Evolutionary conservation across 2,888 invertebrate genomes (phyloP).

Genomic region (Callyntrura guangdongensis): DNA sequence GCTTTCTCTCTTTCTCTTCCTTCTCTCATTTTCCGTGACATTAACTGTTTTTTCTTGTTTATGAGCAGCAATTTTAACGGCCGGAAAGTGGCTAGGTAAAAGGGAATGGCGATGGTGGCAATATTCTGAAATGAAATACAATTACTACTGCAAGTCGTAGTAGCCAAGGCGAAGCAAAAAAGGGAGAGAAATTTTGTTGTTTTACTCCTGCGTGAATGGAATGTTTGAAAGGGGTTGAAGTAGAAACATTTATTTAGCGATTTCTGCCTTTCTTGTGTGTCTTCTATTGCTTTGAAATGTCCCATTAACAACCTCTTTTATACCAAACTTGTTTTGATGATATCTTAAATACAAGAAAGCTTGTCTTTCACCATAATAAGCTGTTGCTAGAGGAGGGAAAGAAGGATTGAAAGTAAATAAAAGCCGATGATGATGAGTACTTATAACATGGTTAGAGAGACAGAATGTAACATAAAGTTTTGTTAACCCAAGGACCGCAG

Average conservation of each 20-base stretch:
- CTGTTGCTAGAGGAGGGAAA: no score
- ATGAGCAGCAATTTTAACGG: constrained; percentile 42
- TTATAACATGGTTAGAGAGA: not conserved
- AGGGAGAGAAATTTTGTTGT: not conserved
- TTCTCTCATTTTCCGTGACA: constrained; percentile 60
- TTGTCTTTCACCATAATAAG: not conserved
- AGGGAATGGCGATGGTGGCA: not conserved
- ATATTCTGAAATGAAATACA: not conserved
- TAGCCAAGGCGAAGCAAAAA: not conserved
- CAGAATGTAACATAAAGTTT: not conserved
- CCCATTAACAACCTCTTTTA: constrained; percentile 25
- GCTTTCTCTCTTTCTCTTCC: not conserved
- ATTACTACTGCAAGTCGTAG: not conserved
- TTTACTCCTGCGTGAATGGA: not conserved
- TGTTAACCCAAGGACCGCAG: not conserved
- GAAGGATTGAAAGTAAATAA: not conserved
- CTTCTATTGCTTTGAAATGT: not conserved
- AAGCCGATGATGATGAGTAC: constrained; percentile 6
- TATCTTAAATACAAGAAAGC: not conserved
- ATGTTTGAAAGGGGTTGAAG: constrained; percentile 31
- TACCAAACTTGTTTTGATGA: not conserved
- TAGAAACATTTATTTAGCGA: constrained; percentile 13
- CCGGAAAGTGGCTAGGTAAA: constrained; percentile 5
- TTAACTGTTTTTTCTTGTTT: constrained; percentile 65
- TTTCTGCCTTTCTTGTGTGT: constrained; percentile 7